Percentiles rank a stretch among this genome's conserved stretches.
Conservation (phyloP, 1,140 invertebrate species). For the Caenorhabditis briggsae region DNA sequence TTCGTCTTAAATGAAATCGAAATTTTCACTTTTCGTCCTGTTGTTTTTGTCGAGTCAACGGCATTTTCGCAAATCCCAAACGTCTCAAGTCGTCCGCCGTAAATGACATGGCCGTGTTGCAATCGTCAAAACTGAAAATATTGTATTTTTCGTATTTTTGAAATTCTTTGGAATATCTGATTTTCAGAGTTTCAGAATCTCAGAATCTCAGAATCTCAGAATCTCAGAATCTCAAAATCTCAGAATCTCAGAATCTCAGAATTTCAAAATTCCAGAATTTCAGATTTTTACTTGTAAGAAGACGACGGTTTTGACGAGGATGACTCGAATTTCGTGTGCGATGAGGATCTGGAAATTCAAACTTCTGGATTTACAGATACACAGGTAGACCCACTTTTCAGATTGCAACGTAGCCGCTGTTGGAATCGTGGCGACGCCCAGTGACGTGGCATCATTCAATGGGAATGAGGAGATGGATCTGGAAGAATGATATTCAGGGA, state of each 20-base stretch:
- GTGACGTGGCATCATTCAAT: background rate
- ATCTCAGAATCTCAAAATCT: too few species aligned
- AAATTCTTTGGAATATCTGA: too few species aligned
- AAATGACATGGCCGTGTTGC: background rate
- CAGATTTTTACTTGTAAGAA: background rate
- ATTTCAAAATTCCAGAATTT: background rate
- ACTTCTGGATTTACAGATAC: background rate
- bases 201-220: too few species aligned
- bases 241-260: too few species aligned
- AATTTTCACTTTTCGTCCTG: background rate
- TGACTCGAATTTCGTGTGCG: background rate
- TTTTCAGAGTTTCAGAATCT: too few species aligned
- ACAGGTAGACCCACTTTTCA: background rate
- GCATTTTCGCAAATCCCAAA: background rate
- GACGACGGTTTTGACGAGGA: background rate
- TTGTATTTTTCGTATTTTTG: too few species aligned
- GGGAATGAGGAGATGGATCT: background rate
- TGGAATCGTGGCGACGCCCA: background rate
- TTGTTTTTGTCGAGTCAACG: too few species aligned
- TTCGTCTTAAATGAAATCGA: too few species aligned
- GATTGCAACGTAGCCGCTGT: background rate
- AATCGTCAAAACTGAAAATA: slow-evolving; percentile 15
- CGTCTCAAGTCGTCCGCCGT: slow-evolving; percentile 8
- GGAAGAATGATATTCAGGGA: background rate
- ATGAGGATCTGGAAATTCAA: background rate